A percentile compares a stretch with the other conserved stretches of the same genome.
Evolutionary conservation across 37 sponge, comb jelly and placozoan species (phyloP).

Genomic region (Trichoplax adhaerens): DNA sequence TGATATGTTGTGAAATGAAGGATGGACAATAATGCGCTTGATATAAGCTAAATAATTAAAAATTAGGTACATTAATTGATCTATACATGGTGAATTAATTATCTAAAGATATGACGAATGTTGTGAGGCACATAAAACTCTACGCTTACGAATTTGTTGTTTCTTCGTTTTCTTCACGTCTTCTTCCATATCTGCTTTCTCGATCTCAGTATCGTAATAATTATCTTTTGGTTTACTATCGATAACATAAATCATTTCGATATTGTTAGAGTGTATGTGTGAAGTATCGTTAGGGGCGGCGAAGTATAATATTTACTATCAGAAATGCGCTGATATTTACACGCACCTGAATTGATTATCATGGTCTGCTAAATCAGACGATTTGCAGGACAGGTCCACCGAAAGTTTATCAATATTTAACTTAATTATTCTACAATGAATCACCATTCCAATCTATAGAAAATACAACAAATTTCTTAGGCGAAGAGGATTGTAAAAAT

Average conservation of each 20-base stretch:
- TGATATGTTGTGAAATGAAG: constrained; percentile 63
- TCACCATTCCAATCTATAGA: constrained; percentile 62
- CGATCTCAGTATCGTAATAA: constrained; percentile 60
- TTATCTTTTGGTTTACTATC: constrained; percentile 49
- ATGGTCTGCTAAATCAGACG: constrained; percentile 64
- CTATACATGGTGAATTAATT: constrained; percentile 11
- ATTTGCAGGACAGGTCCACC: constrained; percentile 75
- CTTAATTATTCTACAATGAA: constrained; percentile 61
- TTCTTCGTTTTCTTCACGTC: constrained; percentile 36
- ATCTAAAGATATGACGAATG: no score
- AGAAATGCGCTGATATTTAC: not conserved
- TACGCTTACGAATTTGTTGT: constrained; percentile 32
- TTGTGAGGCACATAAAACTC: not conserved
- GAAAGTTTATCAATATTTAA: constrained; percentile 84
- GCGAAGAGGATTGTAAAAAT: not conserved
- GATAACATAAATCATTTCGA: no score
- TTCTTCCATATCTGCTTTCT: constrained; percentile 41
- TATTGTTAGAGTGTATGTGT: no score
- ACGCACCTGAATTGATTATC: constrained; percentile 54
- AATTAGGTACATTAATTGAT: not conserved
- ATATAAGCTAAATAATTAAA: constrained; percentile 23
- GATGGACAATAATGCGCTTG: constrained; percentile 80
- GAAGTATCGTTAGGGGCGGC: constrained; percentile 2
- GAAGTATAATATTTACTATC: not conserved
- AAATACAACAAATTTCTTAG: not conserved